Conservation (phyloP, 37 sponge, comb jelly and placozoan genomes). For the Petrosia ficiformis region DNA sequence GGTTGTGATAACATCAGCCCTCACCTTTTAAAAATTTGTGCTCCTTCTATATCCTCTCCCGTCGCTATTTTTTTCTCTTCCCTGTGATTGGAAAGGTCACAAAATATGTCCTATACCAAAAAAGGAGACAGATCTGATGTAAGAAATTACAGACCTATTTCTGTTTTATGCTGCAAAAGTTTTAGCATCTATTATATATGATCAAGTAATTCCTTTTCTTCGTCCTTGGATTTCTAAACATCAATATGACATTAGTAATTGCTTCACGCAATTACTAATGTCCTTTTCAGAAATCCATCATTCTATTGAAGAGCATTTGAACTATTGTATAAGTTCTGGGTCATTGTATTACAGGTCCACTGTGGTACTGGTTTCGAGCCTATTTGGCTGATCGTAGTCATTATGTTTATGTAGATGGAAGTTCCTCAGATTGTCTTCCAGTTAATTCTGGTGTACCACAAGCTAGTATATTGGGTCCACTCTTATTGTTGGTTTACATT, state of each 20-base stretch:
- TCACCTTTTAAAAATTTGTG: conserved; percentile 5
- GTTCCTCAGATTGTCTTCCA: conserved; percentile 11
- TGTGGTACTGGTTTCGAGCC: conserved; percentile 17
- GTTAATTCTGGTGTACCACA: conserved; percentile 35
- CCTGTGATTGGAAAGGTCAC: conserved; percentile 29
- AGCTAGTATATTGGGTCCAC: conserved; percentile 29
- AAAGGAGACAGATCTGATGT: conserved; percentile 1
- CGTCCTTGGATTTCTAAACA: background rate
- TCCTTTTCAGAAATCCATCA: background rate
- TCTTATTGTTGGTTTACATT: conserved; percentile 27
- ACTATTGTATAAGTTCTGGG: too few relatives aligned
- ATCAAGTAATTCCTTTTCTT: background rate
- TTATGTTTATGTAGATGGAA: background rate
- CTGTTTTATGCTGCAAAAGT: conserved; percentile 28
- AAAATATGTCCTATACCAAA: conserved; percentile 30
- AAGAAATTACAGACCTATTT: conserved; percentile 33
- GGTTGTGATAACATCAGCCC: background rate
- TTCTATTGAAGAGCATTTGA: conserved; percentile 1
- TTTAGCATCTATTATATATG: conserved; percentile 18
- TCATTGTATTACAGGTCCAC: conserved; percentile 9
- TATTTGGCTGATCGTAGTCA: conserved; percentile 16
- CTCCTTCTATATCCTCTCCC: background rate
- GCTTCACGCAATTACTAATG: background rate
- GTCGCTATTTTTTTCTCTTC: background rate
- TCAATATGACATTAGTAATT: conserved; percentile 25